These are phyloP conservation scores for Agonum fuliginosum DNA, from an alignment of 2,888 invertebrate genomes.

Conservation along the genomic window DNA sequence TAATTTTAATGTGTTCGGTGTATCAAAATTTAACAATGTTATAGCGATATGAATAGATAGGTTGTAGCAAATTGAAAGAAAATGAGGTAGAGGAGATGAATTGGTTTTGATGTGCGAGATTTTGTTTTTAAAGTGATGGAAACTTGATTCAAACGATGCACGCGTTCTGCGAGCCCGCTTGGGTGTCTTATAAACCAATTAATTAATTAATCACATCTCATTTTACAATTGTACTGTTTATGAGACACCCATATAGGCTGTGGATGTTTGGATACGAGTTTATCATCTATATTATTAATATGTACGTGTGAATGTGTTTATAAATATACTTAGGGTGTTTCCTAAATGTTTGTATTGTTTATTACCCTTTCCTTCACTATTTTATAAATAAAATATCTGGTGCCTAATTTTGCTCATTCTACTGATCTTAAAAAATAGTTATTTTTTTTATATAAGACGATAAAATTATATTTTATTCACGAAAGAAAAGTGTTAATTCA, in stretches of 20 bases:
- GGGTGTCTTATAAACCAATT: constrained; percentile 15
- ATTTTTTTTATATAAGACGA: too few species aligned
- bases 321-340: constrained; percentile 70
- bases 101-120: constrained; percentile 59
- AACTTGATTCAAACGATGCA: constrained; percentile 49
- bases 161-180: not conserved
- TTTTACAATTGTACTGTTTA: not conserved
- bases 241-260: constrained; percentile 65
- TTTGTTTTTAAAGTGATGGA: constrained; percentile 56
- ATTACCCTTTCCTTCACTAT: not conserved
- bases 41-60: constrained; percentile 56
- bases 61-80: constrained; percentile 41
- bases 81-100: constrained; percentile 45
- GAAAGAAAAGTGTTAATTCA: too few species aligned
- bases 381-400: too few species aligned
- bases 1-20: constrained; percentile 66
- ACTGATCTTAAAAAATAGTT: too few species aligned
- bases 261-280: constrained; percentile 67
- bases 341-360: constrained; percentile 62
- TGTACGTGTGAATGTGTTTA: constrained; percentile 74
- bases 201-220: not conserved
- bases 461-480: too few species aligned
- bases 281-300: constrained; percentile 65
- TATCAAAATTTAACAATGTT: constrained; percentile 66
- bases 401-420: too few species aligned